A percentile compares a stretch with the other conserved stretches of the same genome.
These are phyloP conservation scores for Oophaga sylvatica DNA, from an alignment of 2,797 vertebrate species.

Conservation along the genomic window DNA sequence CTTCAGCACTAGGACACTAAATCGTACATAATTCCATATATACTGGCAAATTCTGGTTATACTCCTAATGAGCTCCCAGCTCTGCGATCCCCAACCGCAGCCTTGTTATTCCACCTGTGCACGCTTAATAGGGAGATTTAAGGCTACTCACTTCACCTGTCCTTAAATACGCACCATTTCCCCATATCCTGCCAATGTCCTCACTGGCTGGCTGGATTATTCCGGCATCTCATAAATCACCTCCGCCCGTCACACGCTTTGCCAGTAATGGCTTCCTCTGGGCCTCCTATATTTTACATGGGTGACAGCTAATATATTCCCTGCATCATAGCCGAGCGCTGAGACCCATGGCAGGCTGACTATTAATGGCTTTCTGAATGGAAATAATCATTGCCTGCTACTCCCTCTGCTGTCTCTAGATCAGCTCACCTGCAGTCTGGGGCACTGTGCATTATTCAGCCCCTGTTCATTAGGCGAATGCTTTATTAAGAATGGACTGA, in stretches of 20 bases:
- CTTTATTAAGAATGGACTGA: constrained; percentile 34
- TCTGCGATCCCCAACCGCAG: constrained; percentile 22
- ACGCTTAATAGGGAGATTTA: constrained; percentile 43
- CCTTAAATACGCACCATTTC: constrained; percentile 53
- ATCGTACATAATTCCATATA: constrained; percentile 27
- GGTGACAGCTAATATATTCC: constrained; percentile 57
- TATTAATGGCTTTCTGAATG: constrained; percentile 59
- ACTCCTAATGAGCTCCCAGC: constrained; percentile 56
- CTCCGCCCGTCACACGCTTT: constrained; percentile 33
- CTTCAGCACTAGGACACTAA: constrained; percentile 1
- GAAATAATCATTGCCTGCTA: constrained; percentile 58
- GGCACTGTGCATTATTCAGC: constrained; percentile 17
- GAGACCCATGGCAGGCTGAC: constrained; percentile 45
- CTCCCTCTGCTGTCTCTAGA: constrained; percentile 41
- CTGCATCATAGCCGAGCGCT: constrained; percentile 35
- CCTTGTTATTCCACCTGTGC: constrained; percentile 54
- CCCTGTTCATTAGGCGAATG: constrained; percentile 34
- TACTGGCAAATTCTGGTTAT: constrained; percentile 31
- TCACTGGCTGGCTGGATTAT: constrained; percentile 42
- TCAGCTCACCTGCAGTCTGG: constrained; percentile 38
- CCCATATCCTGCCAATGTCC: constrained; percentile 59
- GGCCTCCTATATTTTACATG: constrained; percentile 57
- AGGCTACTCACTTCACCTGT: constrained; percentile 56
- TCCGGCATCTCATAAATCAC: constrained; percentile 57
- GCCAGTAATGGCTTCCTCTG: constrained; percentile 60